These are phyloP conservation scores for Gymnoscelis rufifasciata DNA, from an alignment of 2,888 invertebrate species.

Conservation along the genomic window DNA sequence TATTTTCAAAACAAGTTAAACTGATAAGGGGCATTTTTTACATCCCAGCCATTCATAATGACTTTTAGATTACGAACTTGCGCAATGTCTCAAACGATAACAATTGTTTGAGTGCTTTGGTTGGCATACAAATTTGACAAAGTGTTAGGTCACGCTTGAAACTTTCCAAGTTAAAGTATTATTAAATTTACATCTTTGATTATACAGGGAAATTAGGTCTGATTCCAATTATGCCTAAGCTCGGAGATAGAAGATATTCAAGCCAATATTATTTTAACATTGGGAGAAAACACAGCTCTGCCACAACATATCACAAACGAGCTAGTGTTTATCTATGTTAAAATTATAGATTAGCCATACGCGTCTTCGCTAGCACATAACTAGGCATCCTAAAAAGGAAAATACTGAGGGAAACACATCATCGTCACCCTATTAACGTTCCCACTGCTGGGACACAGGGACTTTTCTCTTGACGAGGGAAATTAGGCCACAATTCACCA, in stretches of 20 bases:
- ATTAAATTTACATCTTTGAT: constrained; percentile 1
- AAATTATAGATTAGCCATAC: too few relatives aligned
- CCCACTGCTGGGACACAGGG: too few relatives aligned
- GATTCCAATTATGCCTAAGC: neutral
- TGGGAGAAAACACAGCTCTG: neutral
- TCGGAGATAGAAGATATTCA: neutral
- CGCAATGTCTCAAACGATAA: constrained; percentile 3
- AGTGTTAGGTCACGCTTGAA: constrained; percentile 2
- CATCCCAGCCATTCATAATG: neutral
- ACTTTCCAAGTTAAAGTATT: neutral
- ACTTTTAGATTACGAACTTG: constrained; percentile 7
- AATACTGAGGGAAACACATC: too few relatives aligned
- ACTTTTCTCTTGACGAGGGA: too few relatives aligned
- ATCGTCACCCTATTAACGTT: too few relatives aligned
- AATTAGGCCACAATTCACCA: too few relatives aligned
- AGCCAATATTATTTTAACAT: neutral
- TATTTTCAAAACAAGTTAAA: neutral
- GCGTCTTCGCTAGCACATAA: too few relatives aligned
- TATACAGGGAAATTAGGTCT: constrained; percentile 1
- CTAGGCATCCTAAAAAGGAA: too few relatives aligned
- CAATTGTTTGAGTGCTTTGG: constrained; percentile 5
- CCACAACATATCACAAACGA: too few relatives aligned
- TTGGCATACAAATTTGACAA: constrained; percentile 3
- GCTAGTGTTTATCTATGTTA: too few relatives aligned
- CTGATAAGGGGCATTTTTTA: neutral